These are phyloP conservation scores for Cataglyphis cursor DNA, from an alignment of 2,888 invertebrate species.

Conservation along the genomic window DNA sequence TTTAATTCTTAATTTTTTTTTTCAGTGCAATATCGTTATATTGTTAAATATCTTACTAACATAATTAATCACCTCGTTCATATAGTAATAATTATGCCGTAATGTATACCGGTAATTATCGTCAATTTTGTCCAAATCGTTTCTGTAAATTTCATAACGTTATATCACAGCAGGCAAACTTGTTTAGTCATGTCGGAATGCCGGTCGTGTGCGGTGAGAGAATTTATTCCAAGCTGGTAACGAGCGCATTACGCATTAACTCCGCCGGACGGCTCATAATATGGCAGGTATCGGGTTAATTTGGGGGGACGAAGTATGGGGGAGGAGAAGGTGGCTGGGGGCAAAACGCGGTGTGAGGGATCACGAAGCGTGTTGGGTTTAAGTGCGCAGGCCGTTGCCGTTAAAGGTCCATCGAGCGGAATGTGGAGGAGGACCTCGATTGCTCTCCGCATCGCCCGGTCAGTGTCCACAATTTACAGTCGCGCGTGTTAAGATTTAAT, in stretches of 20 bases:
- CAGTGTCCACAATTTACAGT: slow-evolving; percentile 37
- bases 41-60: background rate
- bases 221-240: slow-evolving; percentile 4
- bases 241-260: slow-evolving; percentile 6
- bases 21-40: background rate
- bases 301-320: background rate
- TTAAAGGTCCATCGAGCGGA: slow-evolving; percentile 62
- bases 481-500: slow-evolving; percentile 50
- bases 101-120: background rate
- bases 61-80: background rate
- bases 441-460: slow-evolving; percentile 15
- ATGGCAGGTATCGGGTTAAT: slow-evolving; percentile 43
- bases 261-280: slow-evolving; percentile 34
- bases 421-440: slow-evolving; percentile 30
- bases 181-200: background rate
- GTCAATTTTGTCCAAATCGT: background rate
- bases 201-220: background rate
- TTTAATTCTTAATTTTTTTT: background rate
- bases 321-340: background rate
- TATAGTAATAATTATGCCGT: background rate
- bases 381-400: slow-evolving; percentile 54
- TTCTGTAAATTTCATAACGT: background rate
- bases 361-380: slow-evolving; percentile 45
- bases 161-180: background rate
- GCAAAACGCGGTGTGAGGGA: background rate